phyloP scores from a whole-genome alignment of 2,888 invertebrate species.

The Sisyra terminalis region DNA sequence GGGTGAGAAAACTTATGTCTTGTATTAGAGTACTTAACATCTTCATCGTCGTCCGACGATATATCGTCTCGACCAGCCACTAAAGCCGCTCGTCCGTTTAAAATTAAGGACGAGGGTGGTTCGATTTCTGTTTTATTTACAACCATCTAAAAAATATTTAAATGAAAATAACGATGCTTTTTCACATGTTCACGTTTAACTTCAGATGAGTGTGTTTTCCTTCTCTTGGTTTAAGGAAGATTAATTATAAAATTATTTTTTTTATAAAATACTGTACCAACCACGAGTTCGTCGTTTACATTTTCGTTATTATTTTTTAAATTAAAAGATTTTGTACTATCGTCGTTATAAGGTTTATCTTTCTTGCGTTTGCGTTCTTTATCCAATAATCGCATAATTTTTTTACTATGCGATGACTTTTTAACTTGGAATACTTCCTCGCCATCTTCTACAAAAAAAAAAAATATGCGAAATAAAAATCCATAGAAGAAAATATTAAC shows the following conservation, averaged over 20 bases:
- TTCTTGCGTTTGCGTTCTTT: conserved; percentile 51
- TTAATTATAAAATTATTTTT: too few relatives aligned
- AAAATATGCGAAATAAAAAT: not conserved
- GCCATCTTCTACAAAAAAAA: conserved; percentile 43
- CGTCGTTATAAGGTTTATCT: conserved; percentile 23
- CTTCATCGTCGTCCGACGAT: conserved; percentile 45
- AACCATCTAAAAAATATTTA: conserved; percentile 26
- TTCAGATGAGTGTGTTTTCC: too few relatives aligned
- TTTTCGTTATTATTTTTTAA: conserved; percentile 39
- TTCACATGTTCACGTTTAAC: too few relatives aligned
- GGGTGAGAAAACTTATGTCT: conserved; percentile 40
- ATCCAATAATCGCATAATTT: conserved; percentile 68
- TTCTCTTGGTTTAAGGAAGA: too few relatives aligned
- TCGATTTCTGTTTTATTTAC: conserved; percentile 33
- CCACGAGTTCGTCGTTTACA: conserved; percentile 51
- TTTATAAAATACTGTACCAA: conserved; percentile 19
- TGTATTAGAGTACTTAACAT: conserved; percentile 24
- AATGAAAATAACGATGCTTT: too few relatives aligned
- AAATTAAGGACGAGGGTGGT: conserved; percentile 31
- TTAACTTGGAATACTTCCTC: conserved; percentile 89
- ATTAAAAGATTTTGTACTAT: conserved; percentile 16
- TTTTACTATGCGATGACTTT: conserved; percentile 87
- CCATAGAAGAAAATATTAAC: not conserved
- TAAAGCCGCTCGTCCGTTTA: conserved; percentile 70
- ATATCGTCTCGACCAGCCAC: conserved; percentile 54